phyloP scores from a whole-genome alignment of 2,797 vertebrate species.

The Prionace glauca region DNA sequence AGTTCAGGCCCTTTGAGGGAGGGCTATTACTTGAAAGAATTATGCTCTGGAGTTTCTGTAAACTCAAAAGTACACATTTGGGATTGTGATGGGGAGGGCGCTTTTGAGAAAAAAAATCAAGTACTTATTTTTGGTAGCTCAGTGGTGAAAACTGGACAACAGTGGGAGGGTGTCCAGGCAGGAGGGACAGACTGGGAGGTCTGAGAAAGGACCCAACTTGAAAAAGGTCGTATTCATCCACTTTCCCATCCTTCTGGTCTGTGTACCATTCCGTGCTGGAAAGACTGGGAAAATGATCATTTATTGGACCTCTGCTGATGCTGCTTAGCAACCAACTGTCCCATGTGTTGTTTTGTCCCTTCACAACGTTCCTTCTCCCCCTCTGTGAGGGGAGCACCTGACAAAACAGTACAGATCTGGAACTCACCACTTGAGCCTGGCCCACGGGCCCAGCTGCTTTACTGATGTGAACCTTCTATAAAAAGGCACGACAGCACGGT shows the following conservation, averaged over 20 bases:
- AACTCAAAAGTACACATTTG: too few relatives aligned
- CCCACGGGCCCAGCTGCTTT: background rate
- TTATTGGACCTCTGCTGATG: background rate
- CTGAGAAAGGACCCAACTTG: background rate
- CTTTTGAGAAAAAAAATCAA: background rate
- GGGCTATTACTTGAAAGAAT: too few relatives aligned
- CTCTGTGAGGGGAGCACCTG: slow-evolving; percentile 16
- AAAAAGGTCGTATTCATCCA: background rate
- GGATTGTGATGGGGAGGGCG: background rate
- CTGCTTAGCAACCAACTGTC: background rate
- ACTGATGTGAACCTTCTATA: background rate
- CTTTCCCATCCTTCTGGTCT: background rate
- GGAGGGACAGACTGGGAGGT: too few relatives aligned
- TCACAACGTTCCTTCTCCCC: background rate
- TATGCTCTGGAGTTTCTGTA: background rate
- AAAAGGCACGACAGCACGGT: background rate
- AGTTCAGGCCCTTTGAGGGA: background rate
- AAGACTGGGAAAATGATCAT: background rate
- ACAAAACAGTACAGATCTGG: background rate
- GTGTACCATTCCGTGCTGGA: background rate
- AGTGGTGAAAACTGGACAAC: background rate
- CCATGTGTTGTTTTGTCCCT: background rate
- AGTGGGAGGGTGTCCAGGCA: too few relatives aligned
- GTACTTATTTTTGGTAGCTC: background rate
- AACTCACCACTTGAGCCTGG: background rate